A percentile compares a stretch with the other conserved stretches of the same genome.
phyloP scores from a whole-genome alignment of 2,797 vertebrate genomes.

The Amniataba percoides region DNA sequence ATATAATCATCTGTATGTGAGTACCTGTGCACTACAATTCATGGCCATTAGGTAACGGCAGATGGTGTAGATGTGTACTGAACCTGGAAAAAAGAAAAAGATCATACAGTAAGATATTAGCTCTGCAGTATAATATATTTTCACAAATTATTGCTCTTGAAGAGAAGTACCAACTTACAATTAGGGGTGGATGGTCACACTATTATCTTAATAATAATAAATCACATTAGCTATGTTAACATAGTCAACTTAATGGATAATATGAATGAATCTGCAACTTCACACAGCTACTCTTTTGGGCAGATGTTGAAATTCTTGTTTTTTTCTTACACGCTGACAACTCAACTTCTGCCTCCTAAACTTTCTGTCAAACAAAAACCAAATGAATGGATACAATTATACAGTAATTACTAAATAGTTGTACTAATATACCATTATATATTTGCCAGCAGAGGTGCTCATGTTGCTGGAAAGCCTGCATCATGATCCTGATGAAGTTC shows the following conservation, averaged over 20 bases:
- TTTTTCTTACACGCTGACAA: neutral
- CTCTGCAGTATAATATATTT: neutral
- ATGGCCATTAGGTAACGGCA: conserved; percentile 92
- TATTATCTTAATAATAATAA: neutral
- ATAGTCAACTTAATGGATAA: neutral
- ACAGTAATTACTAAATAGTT: no score
- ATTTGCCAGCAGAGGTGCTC: conserved; percentile 92
- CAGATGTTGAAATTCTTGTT: neutral
- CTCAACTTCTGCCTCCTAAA: neutral
- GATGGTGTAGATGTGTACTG: conserved; percentile 92
- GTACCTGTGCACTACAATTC: conserved; percentile 91
- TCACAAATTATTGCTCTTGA: neutral
- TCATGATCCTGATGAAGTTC: conserved; percentile 87
- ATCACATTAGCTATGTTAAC: neutral
- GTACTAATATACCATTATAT: conserved; percentile 89
- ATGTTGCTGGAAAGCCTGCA: conserved; percentile 91
- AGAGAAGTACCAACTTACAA: neutral
- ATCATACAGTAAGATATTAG: neutral
- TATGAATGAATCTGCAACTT: neutral
- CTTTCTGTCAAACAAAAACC: neutral
- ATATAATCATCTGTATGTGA: neutral
- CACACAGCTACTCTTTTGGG: neutral
- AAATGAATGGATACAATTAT: neutral
- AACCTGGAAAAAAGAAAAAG: conserved; percentile 81
- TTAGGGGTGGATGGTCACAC: neutral